Evolutionary conservation across 2,888 invertebrate species (phyloP).

Genomic region (Eupithecia vulgata): DNA sequence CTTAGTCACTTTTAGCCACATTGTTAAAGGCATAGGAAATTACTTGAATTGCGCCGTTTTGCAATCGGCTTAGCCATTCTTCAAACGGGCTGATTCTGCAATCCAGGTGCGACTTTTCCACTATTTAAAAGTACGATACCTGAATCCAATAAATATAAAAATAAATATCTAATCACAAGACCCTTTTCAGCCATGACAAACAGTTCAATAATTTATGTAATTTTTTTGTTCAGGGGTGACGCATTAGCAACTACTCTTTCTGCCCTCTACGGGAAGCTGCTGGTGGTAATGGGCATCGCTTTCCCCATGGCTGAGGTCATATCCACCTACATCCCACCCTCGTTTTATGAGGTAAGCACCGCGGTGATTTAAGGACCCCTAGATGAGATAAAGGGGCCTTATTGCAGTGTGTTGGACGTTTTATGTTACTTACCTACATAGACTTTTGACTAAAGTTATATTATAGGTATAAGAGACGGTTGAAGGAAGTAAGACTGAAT

Average conservation of each 20-base stretch:
- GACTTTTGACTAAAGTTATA: neutral
- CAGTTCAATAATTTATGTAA: slow-evolving; percentile 6
- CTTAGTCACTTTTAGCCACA: too few relatives aligned
- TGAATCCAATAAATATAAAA: too few relatives aligned
- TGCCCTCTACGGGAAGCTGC: slow-evolving; percentile 95
- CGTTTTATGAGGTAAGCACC: slow-evolving; percentile 88
- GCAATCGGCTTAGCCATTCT: too few relatives aligned
- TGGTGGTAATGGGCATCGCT: slow-evolving; percentile 97
- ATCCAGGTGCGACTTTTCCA: too few relatives aligned
- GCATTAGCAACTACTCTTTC: slow-evolving; percentile 95
- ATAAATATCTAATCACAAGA: neutral
- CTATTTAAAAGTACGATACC: too few relatives aligned
- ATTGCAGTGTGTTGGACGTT: slow-evolving; percentile 19
- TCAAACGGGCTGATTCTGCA: too few relatives aligned
- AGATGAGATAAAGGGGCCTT: slow-evolving; percentile 26
- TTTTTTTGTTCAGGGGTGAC: slow-evolving; percentile 86
- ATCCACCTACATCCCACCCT: slow-evolving; percentile 96
- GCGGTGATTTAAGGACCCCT: slow-evolving; percentile 34
- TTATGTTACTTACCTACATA: neutral
- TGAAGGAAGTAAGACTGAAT: neutral
- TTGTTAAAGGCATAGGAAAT: too few relatives aligned
- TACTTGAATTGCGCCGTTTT: too few relatives aligned
- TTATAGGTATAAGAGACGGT: neutral
- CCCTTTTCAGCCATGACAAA: neutral
- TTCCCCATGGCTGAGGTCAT: slow-evolving; percentile 98